Conservation (phyloP, 2,888 invertebrate genomes). For the Catocala nupta region DNA sequence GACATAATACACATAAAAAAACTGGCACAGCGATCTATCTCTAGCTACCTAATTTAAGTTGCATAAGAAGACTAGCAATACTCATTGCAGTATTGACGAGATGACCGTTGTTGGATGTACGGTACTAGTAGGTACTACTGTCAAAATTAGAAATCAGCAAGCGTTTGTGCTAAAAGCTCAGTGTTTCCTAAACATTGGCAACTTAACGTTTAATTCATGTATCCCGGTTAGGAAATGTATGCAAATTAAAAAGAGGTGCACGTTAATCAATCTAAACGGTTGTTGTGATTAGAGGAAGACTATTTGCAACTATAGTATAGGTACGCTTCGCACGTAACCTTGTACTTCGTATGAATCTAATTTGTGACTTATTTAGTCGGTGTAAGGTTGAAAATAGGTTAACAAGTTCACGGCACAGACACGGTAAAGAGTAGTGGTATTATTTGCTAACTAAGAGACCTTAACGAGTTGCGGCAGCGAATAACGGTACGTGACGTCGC, state of each 20-base stretch:
- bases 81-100: no score
- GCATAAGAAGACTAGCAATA: no score
- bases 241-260: constrained; percentile 17
- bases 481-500: constrained; percentile 62
- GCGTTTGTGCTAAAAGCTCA: not conserved
- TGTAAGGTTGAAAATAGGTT: constrained; percentile 20
- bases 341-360: not conserved
- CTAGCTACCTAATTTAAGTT: no score
- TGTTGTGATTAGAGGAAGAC: constrained; percentile 8
- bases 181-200: not conserved
- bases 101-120: no score
- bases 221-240: constrained; percentile 20
- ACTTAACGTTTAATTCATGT: constrained; percentile 3
- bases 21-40: no score
- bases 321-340: not conserved
- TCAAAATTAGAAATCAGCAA: not conserved
- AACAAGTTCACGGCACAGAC: constrained; percentile 1
- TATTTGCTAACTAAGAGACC: constrained; percentile 39
- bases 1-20: no score
- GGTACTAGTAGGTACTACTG: no score
- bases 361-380: constrained; percentile 4
- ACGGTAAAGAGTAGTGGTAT: constrained; percentile 13
- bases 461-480: constrained; percentile 57
- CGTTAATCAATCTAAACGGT: constrained; percentile 22
- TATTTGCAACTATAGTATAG: constrained; percentile 11